Evolutionary conservation across 2,797 vertebrate species (phyloP), one percentile per base, ranked within the genome.

Genomic region (Acestrorhynchus altus): DNA sequence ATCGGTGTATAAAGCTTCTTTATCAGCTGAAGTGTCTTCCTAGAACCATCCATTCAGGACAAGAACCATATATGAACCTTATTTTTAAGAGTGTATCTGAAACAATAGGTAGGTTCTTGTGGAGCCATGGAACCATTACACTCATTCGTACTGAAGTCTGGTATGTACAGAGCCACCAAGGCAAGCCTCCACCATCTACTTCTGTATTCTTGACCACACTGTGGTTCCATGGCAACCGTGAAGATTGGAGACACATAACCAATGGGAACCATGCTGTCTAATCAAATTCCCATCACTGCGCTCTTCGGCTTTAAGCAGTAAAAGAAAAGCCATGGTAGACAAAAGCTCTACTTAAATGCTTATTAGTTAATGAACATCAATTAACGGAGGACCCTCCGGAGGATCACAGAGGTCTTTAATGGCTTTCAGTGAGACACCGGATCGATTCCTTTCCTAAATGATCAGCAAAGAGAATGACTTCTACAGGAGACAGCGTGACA

Each of bases 201-300:
- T 84, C 82, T 85, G 87, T 87, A 88, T 89, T 90, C 85, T 71
- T 73, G 65, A 66, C 84, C 78, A 81, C 72, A 49, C 85, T 81
- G 67, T 54, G 85, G 88, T 85, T 87, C 91, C 90, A 91, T 93
- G 87, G 92, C 88, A 92, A 91, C 90, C 85, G 82, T 85, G 84
- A 57, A 12, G n/a, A 66, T 74, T 74, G 87, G 81, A 80, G 81
- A 76, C 88, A 88, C 89, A 90, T 84, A 87, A 74, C 80, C 86
- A 86, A 6, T 78, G 88, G 31, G 85, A 67, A 86, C 80, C 80
- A 83, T 81, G 71, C 72, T 79, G 72, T 75, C 66, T 87, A 87
- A 88, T 90, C 88, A 90, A 89, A 89, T 88, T 85, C 81, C 47
- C 49, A 51, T 51, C 49, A 78, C 76, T 59, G 80, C 83, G 83